Percentiles rank a stretch among this genome's conserved stretches.
phyloP scores from a whole-genome alignment of 35 echinoderm and acorn worm species.

The Chiridota heheva region DNA sequence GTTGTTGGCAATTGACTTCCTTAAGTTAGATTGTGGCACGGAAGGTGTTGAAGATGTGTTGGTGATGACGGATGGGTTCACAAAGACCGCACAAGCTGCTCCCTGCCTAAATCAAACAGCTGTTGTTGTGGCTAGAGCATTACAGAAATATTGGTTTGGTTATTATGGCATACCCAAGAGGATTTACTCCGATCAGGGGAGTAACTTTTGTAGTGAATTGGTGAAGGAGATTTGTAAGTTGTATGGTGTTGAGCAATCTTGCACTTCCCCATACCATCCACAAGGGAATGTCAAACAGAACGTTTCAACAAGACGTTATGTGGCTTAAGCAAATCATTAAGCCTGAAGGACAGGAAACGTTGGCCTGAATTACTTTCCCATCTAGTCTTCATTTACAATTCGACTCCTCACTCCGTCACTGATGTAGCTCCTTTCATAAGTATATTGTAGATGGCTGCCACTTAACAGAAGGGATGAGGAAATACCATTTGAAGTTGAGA shows the following conservation, averaged over 20 bases:
- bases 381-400: conserved; percentile 52
- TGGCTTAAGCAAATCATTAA: conserved; percentile 37
- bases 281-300: conserved; percentile 52
- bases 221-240: conserved; percentile 48
- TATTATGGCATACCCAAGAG: conserved; percentile 49
- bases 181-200: conserved; percentile 60
- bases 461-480: too few species aligned
- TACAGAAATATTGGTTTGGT: conserved; percentile 34
- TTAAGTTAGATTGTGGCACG: conserved; percentile 28
- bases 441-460: too few species aligned
- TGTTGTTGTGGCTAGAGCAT: conserved; percentile 20
- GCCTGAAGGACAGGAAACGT: not conserved
- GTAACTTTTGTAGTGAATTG: conserved; percentile 40
- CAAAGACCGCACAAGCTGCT: conserved; percentile 51
- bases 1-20: conserved; percentile 45
- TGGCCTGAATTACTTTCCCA: conserved; percentile 50
- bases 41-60: conserved; percentile 58
- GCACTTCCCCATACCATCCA: conserved; percentile 54
- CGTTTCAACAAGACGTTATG: conserved; percentile 61
- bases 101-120: conserved; percentile 57
- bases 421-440: conserved; percentile 8
- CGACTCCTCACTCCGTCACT: conserved; percentile 47
- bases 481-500: too few species aligned
- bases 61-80: conserved; percentile 61
- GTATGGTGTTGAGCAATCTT: conserved; percentile 36